Evolutionary conservation across 2,797 vertebrate genomes (phyloP), one percentile per base, ranked within the genome.

Genomic region (Amniataba percoides): DNA sequence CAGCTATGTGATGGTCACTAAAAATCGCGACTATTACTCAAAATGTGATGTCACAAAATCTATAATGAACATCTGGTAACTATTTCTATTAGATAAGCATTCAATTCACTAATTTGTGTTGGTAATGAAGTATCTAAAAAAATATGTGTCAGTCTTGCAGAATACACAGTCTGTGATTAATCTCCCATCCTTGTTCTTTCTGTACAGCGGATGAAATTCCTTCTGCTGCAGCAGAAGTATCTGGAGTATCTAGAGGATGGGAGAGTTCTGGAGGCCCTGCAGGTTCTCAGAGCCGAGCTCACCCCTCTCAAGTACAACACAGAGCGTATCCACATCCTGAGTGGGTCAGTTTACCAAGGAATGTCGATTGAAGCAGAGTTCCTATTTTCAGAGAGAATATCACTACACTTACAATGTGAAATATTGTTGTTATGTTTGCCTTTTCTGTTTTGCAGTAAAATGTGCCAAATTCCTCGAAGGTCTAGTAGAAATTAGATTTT

Each of bases 191-290:
- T 27, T 49, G 62, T 69, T 69, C 48, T 64, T 49, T 3, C 25
- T 61, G 2, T 67, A 10, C 75, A 99, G 98, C 96, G 97, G 86
- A 99, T 99, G 98, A 99, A 98, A 96, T 99, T 99, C 94, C 93
- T 99, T 86, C 95, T 99, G 91, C 95, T 99, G 92, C 98, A 99
- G 95, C 98, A 99, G 95, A 99, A 99, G 92, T 99, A 99, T 90
- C 94, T 99, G 93, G 98, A 99, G 87, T 98, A 97, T 90, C 95
- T 99, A 92, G 97, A 99, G 94, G 98, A 99, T 56, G 97, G 97
- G 71, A 98, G 98, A 88, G 97, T 99, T 84, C 94, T 99, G 93
- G 98, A 99, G 93, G 98, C 98, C 23, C 96, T 99, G 92, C 98
- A 99, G 66, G 98, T 99, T 82, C 96, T 99, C 31, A 94, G 98